These are phyloP conservation scores for Paedocypris sp. DNA, from an alignment of 2,113 vertebrate species.

Conservation along the genomic window DNA sequence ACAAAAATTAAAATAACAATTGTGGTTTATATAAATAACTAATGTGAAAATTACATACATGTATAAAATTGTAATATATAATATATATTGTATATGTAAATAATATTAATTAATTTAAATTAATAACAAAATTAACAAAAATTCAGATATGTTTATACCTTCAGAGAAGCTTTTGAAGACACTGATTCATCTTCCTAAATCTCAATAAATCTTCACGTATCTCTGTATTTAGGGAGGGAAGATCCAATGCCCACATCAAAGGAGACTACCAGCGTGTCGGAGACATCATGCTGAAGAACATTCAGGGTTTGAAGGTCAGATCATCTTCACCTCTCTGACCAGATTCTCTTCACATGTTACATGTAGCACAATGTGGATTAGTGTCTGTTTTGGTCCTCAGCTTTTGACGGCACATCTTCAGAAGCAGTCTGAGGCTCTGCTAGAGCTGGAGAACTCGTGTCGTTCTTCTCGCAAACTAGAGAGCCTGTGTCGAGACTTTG, in stretches of 20 bases:
- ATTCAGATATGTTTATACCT: not conserved
- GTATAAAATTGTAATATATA: too few species aligned
- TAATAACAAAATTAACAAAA: not conserved
- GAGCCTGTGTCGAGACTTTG: slow-evolving; percentile 81
- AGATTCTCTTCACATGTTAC: not conserved
- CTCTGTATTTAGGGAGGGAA: slow-evolving; percentile 81
- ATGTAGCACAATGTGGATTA: not conserved
- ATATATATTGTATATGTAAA: not conserved
- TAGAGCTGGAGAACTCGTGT: slow-evolving; percentile 77
- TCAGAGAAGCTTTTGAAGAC: too few species aligned
- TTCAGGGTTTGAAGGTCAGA: slow-evolving; percentile 82
- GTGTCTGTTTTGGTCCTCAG: slow-evolving; percentile 49
- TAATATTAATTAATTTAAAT: not conserved
- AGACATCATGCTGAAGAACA: slow-evolving; percentile 89
- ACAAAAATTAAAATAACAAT: too few species aligned
- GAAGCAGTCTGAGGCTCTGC: slow-evolving; percentile 78
- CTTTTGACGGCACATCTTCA: slow-evolving; percentile 76
- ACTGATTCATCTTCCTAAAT: too few species aligned
- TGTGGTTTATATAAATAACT: too few species aligned
- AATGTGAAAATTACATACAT: too few species aligned
- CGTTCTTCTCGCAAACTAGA: slow-evolving; percentile 74
- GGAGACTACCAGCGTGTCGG: slow-evolving; percentile 94
- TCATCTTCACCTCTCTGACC: not conserved
- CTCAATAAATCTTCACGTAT: too few species aligned
- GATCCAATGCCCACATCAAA: slow-evolving; percentile 88